Base-by-base conservation (phyloP, 2,888 invertebrate genomes). In the Nomada goodeniana region DNA sequence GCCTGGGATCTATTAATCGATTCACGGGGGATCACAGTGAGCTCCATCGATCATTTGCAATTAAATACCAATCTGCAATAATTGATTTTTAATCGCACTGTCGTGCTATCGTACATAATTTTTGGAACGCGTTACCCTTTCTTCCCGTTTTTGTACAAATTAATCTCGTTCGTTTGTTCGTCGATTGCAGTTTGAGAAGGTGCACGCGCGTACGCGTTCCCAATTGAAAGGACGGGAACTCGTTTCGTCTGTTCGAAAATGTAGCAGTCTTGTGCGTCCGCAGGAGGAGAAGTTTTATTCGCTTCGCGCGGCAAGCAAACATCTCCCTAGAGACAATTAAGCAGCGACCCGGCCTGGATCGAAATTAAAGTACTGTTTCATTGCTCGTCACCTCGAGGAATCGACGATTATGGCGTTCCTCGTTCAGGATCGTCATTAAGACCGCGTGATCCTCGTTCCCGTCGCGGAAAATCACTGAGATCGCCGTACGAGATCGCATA, bases 321-420 rank as follows among this genome's bases (percentile, higher is more conserved):
- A 69, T 55, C 36, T 53, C n/a, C 44, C 44, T 29, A 18, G 23
- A 20, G 42, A 60, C 68, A 75, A 75, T 68, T 75, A 61, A 55
- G 20, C 13, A 2, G 13, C 15, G 23, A 50, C 26, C 11, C 9
- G 29, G 5, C 13, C 23, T 11, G 52, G n/a, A n/a, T 60, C 44
- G 52, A 47, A 60, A 69, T 79, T 64, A 60, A 59, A 26, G n/a
- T 23, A 74, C 26, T 53, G 59, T 60, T 70, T 65, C 44, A 64
- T 69, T 53, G 59, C 59, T 71, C 55, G 67, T 55, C 75, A 70
- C 57, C 20, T 73, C 13, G 61, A 59, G 76, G 72, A 80, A 76
- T 84, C 83, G 80, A 80, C 74, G 63, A 83, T 78, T 65, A 63
- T 77, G 61, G 57, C 18, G 72, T 20, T 20, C 36, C 71, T 60